A percentile compares a stretch with the other conserved stretches of the same genome.
Evolutionary conservation across 2,797 vertebrate species (phyloP).

Genomic region (Chaunax sp.): DNA sequence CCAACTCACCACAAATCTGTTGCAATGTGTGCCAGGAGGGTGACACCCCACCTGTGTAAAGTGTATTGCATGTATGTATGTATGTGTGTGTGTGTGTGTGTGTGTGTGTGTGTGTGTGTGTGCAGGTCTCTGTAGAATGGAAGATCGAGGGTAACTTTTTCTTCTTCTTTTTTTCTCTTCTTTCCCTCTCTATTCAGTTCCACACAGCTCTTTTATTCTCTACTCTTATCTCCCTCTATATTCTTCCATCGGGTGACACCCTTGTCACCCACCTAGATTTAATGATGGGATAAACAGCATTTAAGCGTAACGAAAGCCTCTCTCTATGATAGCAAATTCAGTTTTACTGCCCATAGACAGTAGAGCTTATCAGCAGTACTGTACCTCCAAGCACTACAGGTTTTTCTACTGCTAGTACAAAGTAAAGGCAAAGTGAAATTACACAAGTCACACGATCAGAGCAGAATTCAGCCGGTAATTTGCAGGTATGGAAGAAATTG

Average conservation of each 20-base stretch:
- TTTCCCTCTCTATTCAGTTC: constrained; percentile 24
- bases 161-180: constrained; percentile 11
- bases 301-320: constrained; percentile 45
- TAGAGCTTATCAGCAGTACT: constrained; percentile 23
- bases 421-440: constrained; percentile 4
- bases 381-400: background rate
- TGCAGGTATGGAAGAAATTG: constrained; percentile 8
- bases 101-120: constrained; percentile 26
- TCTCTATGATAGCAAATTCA: constrained; percentile 30
- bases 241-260: constrained; percentile 32
- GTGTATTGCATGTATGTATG: constrained; percentile 24
- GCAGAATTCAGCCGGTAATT: background rate
- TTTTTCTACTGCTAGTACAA: background rate
- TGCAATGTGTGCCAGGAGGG: constrained; percentile 76
- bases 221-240: background rate
- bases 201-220: background rate
- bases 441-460: background rate
- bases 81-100: constrained; percentile 14
- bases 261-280: constrained; percentile 33
- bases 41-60: constrained; percentile 66
- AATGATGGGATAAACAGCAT: constrained; percentile 35
- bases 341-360: constrained; percentile 24
- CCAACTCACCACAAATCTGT: constrained; percentile 76
- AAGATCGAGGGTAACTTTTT: constrained; percentile 48
- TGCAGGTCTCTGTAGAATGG: constrained; percentile 36